Base-by-base conservation (phyloP, 2,113 vertebrate species). In the Bufo gargarizans region DNA sequence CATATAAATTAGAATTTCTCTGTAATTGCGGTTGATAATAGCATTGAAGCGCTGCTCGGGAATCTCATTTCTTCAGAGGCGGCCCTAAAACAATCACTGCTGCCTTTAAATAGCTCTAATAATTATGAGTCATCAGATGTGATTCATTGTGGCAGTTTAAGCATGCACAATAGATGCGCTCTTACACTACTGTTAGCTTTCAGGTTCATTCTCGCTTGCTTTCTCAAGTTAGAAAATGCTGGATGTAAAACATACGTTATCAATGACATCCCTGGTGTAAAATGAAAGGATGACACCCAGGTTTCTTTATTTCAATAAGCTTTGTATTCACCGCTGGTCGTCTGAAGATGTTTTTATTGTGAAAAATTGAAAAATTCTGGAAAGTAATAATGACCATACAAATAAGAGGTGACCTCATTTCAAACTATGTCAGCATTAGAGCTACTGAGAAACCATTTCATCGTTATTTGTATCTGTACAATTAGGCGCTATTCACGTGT, bases 61-160 rank as follows among this genome's bases (percentile, higher is more conserved):
- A 78, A 86, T 50, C 49, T 71, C 10, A 13, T 56, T 45, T 78
- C 61, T n/a, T 65, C n/a, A 12, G 45, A 65, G 56, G 47, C 49
- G 14, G 69, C 43, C 61, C 53, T 45, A 47, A 14, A 87, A 69
- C 77, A 67, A 81, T 74, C 65, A 55, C 65, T 45, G 63, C 53
- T 72, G 71, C 78, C 78, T 82, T 61, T 72, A 88, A 72, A 72
- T 72, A 82, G 67, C 76, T 61, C 53, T 58, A 82, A 74, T 88
- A 88, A 80, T 81, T 81, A 87, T 87, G 86, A 82, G 67, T 82
- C 65, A 82, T 88, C 49, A 33, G 2, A 47, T 82, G 53, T 82
- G 86, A 88, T 74, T 82, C 86, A 88, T 82, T 69, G 65, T 43
- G 16, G 22, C 58, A 16, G 12, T 79, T 6, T 86, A 49, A 76